These are phyloP conservation scores for Atethmia centrago DNA, from an alignment of 2,888 invertebrate genomes.

Conservation along the genomic window DNA sequence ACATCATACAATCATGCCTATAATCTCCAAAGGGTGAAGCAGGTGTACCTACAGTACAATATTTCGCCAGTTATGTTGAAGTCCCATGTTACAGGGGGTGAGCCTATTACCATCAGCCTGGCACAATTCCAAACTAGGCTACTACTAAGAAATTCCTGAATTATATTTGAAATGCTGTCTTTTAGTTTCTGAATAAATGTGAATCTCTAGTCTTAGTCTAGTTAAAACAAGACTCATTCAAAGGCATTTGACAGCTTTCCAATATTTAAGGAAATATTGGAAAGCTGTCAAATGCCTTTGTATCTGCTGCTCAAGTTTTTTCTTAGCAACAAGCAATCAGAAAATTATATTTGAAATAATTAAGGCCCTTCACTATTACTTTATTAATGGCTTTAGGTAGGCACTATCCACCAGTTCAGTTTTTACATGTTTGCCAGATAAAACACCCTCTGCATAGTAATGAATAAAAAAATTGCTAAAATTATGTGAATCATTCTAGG, in stretches of 20 bases:
- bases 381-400: background rate
- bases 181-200: background rate
- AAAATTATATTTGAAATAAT: background rate
- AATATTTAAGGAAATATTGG: too few relatives aligned
- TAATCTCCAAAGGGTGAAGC: background rate
- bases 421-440: background rate
- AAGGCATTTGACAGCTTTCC: background rate
- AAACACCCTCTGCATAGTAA: background rate
- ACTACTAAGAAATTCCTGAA: background rate
- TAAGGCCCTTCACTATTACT: background rate
- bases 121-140: background rate
- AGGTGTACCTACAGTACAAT: too few relatives aligned
- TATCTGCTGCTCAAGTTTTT: background rate
- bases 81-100: background rate
- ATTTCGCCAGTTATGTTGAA: background rate
- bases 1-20: background rate
- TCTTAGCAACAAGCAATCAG: background rate
- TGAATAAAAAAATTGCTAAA: background rate
- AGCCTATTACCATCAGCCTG: background rate
- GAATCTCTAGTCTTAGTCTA: background rate
- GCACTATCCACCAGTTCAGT: background rate
- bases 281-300: too few relatives aligned
- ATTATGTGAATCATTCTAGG: constrained; percentile 72
- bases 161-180: background rate
- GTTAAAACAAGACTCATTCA: background rate